Percentiles rank a stretch among this genome's conserved stretches.
Conservation (phyloP, 1,140 invertebrate genomes). For the Leucophenga varia region DNA sequence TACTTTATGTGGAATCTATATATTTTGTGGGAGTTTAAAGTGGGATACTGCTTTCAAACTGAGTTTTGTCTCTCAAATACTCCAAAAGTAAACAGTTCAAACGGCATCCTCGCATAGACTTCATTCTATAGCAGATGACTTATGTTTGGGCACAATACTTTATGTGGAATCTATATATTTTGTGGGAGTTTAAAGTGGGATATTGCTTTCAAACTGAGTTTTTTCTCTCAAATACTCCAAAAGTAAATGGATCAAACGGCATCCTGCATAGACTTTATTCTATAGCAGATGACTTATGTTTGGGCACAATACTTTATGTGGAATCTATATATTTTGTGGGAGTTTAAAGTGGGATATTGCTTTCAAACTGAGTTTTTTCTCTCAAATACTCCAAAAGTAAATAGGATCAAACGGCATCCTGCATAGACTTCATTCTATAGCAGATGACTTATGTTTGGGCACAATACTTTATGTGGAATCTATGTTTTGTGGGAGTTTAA, state of each 20-base stretch:
- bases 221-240: conserved; percentile 41
- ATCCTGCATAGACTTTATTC: conserved; percentile 24
- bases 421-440: conserved; percentile 23
- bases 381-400: conserved; percentile 34
- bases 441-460: conserved; percentile 27
- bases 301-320: conserved; percentile 4
- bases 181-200: conserved; percentile 33
- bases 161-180: too few species aligned
- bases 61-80: conserved; percentile 16
- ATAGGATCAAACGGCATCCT: conserved; percentile 32
- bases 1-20: too few species aligned
- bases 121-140: conserved; percentile 21
- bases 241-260: conserved; percentile 15
- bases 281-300: conserved; percentile 25
- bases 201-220: conserved; percentile 8
- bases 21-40: conserved; percentile 17
- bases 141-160: conserved; percentile 13
- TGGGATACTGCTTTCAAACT: conserved; percentile 10
- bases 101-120: not conserved
- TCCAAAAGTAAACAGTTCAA: conserved; percentile 7
- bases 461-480: conserved; percentile 7
- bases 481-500: not conserved
- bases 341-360: conserved; percentile 32
- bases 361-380: conserved; percentile 9
- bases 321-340: conserved; percentile 3